These are phyloP conservation scores for Helostoma temminkii DNA, from an alignment of 2,797 vertebrate species.

Conservation along the genomic window DNA sequence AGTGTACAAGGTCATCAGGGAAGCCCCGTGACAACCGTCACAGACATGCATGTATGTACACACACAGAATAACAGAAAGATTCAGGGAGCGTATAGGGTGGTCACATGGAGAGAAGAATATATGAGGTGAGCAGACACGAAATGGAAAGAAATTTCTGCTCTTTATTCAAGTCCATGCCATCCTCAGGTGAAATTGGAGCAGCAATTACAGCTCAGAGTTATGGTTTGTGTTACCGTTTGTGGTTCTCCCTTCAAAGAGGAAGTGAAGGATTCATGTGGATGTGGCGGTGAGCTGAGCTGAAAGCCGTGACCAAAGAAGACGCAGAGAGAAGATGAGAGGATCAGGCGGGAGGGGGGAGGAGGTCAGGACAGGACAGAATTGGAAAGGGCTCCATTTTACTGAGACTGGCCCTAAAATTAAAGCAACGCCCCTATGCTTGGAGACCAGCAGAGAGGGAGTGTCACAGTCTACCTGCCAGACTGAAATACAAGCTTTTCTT, in stretches of 20 bases:
- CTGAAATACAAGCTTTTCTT: background rate
- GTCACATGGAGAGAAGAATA: conserved; percentile 3
- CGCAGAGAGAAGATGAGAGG: conserved; percentile 60
- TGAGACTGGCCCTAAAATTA: conserved; percentile 3
- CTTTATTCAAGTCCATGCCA: background rate
- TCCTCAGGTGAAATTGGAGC: conserved; percentile 57
- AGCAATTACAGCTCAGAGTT: conserved; percentile 50
- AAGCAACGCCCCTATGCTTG: background rate
- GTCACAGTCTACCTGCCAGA: background rate
- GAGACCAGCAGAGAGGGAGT: background rate
- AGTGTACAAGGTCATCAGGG: conserved; percentile 83
- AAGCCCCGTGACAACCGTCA: conserved; percentile 66
- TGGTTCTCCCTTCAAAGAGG: conserved; percentile 64
- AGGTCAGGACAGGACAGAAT: conserved; percentile 17
- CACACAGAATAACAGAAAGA: background rate
- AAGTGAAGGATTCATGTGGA: conserved; percentile 57
- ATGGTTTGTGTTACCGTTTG: conserved; percentile 57
- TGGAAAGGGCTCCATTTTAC: conserved; percentile 38
- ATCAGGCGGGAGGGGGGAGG: background rate
- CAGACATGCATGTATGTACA: conserved; percentile 19
- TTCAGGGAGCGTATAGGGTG: background rate
- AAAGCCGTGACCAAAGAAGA: conserved; percentile 58
- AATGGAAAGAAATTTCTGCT: conserved; percentile 25
- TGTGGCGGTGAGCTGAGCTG: conserved; percentile 35
- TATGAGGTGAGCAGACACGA: conserved; percentile 22